Base-by-base conservation (phyloP, 1,140 invertebrate species). In the Heliconius hewitsoni region DNA sequence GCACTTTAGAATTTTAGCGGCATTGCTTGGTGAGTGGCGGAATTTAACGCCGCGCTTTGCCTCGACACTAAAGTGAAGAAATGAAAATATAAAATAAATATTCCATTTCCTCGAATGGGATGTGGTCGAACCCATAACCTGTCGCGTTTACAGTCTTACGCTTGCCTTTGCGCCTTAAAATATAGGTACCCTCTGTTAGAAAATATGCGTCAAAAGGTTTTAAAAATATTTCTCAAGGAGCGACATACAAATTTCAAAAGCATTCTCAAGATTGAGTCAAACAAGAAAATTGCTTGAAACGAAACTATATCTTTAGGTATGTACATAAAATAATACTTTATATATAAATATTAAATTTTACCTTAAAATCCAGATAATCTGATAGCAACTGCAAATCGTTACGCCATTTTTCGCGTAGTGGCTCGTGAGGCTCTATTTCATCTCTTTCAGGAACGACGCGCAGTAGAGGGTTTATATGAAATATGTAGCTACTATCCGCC, bases 341-440 rank as follows among this genome's bases (percentile, higher is more conserved):
- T 27, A 52, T 30, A 73, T 30, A 73, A 27, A 52, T 46, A 46
- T 46, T 1, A 52, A 74, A 46, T 23, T 50, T 42, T 94, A 96
- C 96, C 93, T 96, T 96, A 81, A 93, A 94, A 83, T 96, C 95
- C 46, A 96, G 88, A 88, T 96, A 96, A 86, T 95, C 95, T 1
- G 96, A 96, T 19, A 96, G 86, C 34, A 96, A 83, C 88, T 96
- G 94, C 23, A 96, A 87, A 87, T 96, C 95, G 70, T 95, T 87
- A 23, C 93, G 85, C 96, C 96, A 96, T 9, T 85, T 88, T 34
- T 94, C 88, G 52, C 94, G 91, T 19, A 95, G 82, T 6, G 92
- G 90, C 19, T 90, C 83, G 70, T 92, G 91, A 30, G 87, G 84
- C 77, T 94, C 90, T 75, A 93, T 95, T 77, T 90, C 87, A 82